These are phyloP conservation scores for Pseudomyrmex dendroicus DNA, from an alignment of 1,140 invertebrate genomes.

Conservation along the genomic window DNA sequence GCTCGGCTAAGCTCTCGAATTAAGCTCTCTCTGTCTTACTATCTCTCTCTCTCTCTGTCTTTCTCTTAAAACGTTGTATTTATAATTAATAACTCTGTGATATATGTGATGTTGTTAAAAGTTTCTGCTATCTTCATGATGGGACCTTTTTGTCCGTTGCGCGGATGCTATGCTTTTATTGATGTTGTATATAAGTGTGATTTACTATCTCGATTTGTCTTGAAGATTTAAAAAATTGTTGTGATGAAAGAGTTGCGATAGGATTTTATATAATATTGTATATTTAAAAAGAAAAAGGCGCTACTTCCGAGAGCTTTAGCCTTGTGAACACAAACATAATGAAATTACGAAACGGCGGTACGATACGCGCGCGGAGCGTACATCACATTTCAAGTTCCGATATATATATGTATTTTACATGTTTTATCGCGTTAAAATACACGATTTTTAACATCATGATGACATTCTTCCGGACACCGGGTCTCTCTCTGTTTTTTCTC, in stretches of 20 bases:
- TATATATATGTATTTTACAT: conserved; percentile 41
- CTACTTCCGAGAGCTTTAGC: conserved; percentile 64
- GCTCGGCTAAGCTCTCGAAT: conserved; percentile 60
- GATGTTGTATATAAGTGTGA: conserved; percentile 61
- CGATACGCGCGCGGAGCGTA: not conserved
- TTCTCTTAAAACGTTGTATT: conserved; percentile 64
- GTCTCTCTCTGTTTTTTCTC: conserved; percentile 62
- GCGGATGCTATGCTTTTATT: conserved; percentile 65
- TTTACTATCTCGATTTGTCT: conserved; percentile 47
- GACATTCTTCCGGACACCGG: conserved; percentile 62
- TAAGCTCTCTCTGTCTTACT: conserved; percentile 62
- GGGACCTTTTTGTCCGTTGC: conserved; percentile 64
- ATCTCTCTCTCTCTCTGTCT: conserved; percentile 2
- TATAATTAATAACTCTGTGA: conserved; percentile 72
- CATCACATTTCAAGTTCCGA: not conserved
- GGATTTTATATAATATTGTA: conserved; percentile 61
- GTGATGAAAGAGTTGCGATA: conserved; percentile 5
- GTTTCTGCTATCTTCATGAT: conserved; percentile 50
- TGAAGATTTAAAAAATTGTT: conserved; percentile 57
- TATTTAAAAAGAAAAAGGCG: conserved; percentile 18
- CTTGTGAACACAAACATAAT: not conserved
- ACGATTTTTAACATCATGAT: conserved; percentile 25
- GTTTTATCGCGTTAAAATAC: conserved; percentile 24
- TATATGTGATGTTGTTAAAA: conserved; percentile 73
- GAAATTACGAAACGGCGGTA: not conserved